These are phyloP conservation scores for Crossocerus cetratus DNA, from an alignment of 2,888 invertebrate species.

Conservation along the genomic window DNA sequence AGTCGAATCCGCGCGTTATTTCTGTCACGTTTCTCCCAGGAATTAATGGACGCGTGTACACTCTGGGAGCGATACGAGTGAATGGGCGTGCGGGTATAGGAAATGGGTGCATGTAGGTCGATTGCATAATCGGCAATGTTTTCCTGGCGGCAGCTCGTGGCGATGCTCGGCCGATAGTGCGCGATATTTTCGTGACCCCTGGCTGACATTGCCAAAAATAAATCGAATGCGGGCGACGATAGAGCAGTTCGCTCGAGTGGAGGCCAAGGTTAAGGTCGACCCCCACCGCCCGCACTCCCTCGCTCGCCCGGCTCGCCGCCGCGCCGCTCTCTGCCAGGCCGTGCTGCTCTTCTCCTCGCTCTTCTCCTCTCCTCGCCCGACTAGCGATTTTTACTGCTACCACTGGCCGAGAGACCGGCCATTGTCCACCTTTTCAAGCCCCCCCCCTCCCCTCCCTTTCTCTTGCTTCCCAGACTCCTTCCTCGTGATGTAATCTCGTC, in stretches of 20 bases:
- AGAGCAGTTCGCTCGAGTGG: conserved; percentile 58
- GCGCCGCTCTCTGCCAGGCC: not conserved
- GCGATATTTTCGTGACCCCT: conserved; percentile 68
- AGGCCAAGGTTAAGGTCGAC: conserved; percentile 73
- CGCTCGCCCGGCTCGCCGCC: not conserved
- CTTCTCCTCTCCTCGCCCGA: conserved; percentile 6
- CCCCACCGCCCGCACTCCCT: conserved; percentile 31
- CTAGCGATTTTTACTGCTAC: not conserved
- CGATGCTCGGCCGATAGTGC: conserved; percentile 28
- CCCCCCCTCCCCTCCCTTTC: conserved; percentile 5
- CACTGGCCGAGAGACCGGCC: not conserved
- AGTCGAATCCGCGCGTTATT: too few species aligned
- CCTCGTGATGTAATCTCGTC: conserved; percentile 45
- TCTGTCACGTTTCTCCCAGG: too few species aligned
- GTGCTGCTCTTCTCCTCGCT: not conserved
- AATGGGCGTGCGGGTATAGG: too few species aligned
- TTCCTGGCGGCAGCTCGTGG: not conserved
- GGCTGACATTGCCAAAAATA: conserved; percentile 71
- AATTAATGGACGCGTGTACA: too few species aligned
- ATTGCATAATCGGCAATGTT: conserved; percentile 1
- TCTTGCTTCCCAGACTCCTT: conserved; percentile 24
- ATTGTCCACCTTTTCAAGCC: not conserved
- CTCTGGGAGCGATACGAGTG: too few species aligned
- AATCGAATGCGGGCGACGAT: conserved; percentile 62
- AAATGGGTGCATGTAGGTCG: too few species aligned